A percentile compares a stretch with the other conserved stretches of the same genome.
These are phyloP conservation scores for Mechanitis messenoides DNA, from an alignment of 2,888 invertebrate species.

Conservation along the genomic window DNA sequence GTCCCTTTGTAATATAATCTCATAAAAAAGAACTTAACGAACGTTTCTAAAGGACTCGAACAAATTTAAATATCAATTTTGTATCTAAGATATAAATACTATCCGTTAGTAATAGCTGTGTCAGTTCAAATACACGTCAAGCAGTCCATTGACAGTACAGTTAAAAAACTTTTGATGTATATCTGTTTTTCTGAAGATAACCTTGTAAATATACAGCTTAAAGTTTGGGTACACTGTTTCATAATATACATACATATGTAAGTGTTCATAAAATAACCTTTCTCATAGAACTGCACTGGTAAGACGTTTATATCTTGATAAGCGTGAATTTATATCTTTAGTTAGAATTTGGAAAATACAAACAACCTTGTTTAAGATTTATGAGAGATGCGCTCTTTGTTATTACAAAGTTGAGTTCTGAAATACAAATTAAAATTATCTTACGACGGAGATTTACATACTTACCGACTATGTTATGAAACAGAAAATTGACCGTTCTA, in stretches of 20 bases:
- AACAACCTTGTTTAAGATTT: slow-evolving; percentile 13
- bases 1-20: slow-evolving; percentile 34
- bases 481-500: too few species aligned
- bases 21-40: slow-evolving; percentile 9
- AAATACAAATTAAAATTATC: slow-evolving; percentile 4
- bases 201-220: slow-evolving; percentile 61
- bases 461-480: background rate
- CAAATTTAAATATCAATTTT: background rate
- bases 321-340: slow-evolving; percentile 29
- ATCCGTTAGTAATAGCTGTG: slow-evolving; percentile 46
- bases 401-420: background rate
- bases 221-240: slow-evolving; percentile 50
- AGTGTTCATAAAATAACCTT: slow-evolving; percentile 27
- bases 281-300: slow-evolving; percentile 14
- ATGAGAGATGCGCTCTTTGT: slow-evolving; percentile 3
- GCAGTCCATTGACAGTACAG: slow-evolving; percentile 49
- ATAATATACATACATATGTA: slow-evolving; percentile 36
- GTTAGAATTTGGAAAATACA: slow-evolving; percentile 29
- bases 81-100: slow-evolving; percentile 40
- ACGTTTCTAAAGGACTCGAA: slow-evolving; percentile 1
- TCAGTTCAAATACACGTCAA: slow-evolving; percentile 61
- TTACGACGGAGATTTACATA: background rate
- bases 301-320: slow-evolving; percentile 22
- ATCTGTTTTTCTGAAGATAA: slow-evolving; percentile 64
- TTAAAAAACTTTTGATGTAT: slow-evolving; percentile 73